Percentiles rank a stretch among this genome's conserved stretches.
Conservation (phyloP, 2,113 vertebrate species). For the Petromus typicus region DNA sequence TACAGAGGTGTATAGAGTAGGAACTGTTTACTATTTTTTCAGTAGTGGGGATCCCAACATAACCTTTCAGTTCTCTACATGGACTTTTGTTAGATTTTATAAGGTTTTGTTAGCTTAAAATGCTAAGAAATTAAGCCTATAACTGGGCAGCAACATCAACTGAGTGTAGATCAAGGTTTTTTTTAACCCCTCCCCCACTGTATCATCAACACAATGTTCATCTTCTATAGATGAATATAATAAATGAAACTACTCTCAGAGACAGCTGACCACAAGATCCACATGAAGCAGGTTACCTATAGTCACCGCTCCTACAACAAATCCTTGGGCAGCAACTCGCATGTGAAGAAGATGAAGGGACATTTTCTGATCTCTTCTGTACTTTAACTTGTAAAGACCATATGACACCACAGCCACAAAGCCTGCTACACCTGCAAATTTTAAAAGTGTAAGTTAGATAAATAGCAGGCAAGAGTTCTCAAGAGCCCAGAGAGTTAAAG, state of each 20-base stretch:
- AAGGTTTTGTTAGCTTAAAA: neutral
- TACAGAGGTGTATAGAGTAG: neutral
- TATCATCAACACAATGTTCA: neutral
- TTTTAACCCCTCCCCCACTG: neutral
- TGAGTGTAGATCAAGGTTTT: neutral
- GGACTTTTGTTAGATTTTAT: neutral
- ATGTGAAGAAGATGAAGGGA: conserved; percentile 84
- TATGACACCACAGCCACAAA: conserved; percentile 80
- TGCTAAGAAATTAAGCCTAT: conserved; percentile 16
- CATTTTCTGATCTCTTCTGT: conserved; percentile 78
- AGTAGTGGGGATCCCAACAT: neutral
- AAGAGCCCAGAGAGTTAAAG: neutral
- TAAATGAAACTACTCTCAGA: neutral
- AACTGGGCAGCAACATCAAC: neutral
- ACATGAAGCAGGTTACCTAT: conserved; percentile 73
- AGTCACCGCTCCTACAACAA: conserved; percentile 82
- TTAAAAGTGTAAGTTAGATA: neutral
- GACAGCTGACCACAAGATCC: neutral
- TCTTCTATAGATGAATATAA: conserved; percentile 5
- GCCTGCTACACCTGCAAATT: conserved; percentile 81
- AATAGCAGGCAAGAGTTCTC: neutral
- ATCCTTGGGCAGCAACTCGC: conserved; percentile 84
- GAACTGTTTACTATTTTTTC: neutral
- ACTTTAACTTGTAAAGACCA: conserved; percentile 81
- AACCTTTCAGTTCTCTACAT: neutral